A percentile compares a stretch with the other conserved stretches of the same genome.
Conservation (phyloP, 1,140 invertebrate species). For the Theocolax elegans region DNA sequence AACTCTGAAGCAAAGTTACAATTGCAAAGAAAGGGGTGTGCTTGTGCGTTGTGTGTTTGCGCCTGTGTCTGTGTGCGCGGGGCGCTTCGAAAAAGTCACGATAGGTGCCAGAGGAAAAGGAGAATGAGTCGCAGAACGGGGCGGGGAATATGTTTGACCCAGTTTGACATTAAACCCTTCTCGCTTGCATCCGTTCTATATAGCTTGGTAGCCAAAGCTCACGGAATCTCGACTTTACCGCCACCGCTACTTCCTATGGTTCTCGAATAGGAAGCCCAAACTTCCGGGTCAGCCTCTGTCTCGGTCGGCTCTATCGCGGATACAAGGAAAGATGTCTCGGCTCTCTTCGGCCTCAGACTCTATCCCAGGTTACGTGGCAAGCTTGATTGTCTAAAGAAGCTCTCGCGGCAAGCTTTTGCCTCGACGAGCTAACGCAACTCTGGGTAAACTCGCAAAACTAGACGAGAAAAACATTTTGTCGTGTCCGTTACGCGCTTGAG, state of each 20-base stretch:
- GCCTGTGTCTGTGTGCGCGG: no score
- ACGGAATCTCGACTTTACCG: conserved; percentile 1
- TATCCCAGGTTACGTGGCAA: no score
- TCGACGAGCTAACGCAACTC: conserved; percentile 1
- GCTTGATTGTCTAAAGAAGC: conserved; percentile 30
- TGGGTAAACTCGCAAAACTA: no score
- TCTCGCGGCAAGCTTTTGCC: not conserved
- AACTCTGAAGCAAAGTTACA: conserved; percentile 18
- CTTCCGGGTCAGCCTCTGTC: conserved; percentile 21
- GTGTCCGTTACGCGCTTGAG: no score
- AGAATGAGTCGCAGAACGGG: not conserved
- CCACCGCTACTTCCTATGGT: not conserved
- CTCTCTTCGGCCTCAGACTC: not conserved
- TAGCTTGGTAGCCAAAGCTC: not conserved
- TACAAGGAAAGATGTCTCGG: conserved; percentile 23
- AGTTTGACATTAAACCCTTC: conserved; percentile 32
- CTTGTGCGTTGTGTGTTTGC: no score
- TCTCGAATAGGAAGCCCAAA: conserved; percentile 22
- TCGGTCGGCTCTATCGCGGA: conserved; percentile 2
- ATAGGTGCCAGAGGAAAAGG: no score
- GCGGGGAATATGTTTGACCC: conserved; percentile 31
- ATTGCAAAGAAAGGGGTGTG: conserved; percentile 15
- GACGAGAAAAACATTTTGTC: not conserved
- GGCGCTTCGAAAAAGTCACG: conserved; percentile 11
- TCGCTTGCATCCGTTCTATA: conserved; percentile 12